Evolutionary conservation across 2,113 vertebrate species (phyloP).

Genomic region (Cyanoramphus novaezelandiae): DNA sequence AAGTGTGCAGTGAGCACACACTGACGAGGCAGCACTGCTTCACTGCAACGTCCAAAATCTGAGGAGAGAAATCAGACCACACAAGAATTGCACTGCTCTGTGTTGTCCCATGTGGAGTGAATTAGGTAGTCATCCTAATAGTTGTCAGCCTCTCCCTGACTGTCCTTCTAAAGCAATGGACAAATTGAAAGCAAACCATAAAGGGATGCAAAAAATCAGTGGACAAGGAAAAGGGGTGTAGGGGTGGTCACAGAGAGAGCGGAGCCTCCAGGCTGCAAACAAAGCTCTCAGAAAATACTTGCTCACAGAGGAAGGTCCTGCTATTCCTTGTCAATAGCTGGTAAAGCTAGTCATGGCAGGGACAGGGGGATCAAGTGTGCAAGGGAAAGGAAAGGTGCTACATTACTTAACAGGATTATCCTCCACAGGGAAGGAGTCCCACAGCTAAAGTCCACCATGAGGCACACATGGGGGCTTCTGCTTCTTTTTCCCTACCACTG

Average conservation of each 20-base stretch:
- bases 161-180: neutral
- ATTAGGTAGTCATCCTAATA: neutral
- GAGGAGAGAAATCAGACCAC: neutral
- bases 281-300: neutral
- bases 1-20: neutral
- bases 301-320: neutral
- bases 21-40: neutral
- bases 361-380: neutral
- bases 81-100: neutral
- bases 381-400: neutral
- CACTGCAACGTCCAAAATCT: neutral
- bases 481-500: neutral
- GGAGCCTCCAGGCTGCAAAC: neutral
- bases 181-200: neutral
- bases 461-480: accelerated
- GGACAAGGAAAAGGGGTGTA: accelerated
- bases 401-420: neutral
- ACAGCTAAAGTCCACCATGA: accelerated
- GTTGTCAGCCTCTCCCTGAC: neutral
- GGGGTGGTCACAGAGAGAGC: neutral
- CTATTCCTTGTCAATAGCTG: accelerated
- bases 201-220: neutral
- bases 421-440: neutral
- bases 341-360: neutral
- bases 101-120: neutral